Evolutionary conservation across 2,113 vertebrate species (phyloP).

Genomic region (Myanophis thanlyinensis): DNA sequence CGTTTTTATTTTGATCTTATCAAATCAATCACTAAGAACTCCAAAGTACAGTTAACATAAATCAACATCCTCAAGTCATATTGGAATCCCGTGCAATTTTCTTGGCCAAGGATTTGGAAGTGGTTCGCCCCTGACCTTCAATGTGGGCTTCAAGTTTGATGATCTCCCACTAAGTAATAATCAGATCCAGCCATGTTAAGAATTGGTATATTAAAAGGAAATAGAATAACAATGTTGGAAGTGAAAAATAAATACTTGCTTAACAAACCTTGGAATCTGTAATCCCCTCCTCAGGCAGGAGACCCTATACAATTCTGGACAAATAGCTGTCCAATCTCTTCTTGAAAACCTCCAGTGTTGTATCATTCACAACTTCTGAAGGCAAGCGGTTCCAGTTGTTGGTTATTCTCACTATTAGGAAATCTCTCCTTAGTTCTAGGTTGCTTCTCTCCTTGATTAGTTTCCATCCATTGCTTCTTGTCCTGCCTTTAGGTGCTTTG

Average conservation of each 20-base stretch:
- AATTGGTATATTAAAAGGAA: not conserved
- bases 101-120: not conserved
- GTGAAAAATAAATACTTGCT: too few species aligned
- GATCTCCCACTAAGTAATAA: not conserved
- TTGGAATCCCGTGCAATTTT: not conserved
- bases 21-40: not conserved
- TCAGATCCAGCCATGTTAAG: not conserved
- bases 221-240: not conserved
- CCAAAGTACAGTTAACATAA: not conserved
- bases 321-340: not conserved
- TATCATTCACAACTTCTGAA: not conserved
- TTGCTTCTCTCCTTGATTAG: not conserved
- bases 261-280: too few species aligned
- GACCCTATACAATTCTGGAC: not conserved
- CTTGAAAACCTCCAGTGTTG: not conserved
- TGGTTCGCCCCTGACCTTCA: not conserved
- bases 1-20: not conserved
- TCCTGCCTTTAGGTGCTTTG: not conserved
- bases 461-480: not conserved
- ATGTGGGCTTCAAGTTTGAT: not conserved
- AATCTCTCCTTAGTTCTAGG: not conserved
- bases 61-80: not conserved
- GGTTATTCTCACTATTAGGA: not conserved
- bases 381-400: not conserved
- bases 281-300: too few species aligned